Evolutionary conservation across 2,888 invertebrate species (phyloP), one percentile per base, ranked within the genome.

Genomic region (Erannis defoliaria): DNA sequence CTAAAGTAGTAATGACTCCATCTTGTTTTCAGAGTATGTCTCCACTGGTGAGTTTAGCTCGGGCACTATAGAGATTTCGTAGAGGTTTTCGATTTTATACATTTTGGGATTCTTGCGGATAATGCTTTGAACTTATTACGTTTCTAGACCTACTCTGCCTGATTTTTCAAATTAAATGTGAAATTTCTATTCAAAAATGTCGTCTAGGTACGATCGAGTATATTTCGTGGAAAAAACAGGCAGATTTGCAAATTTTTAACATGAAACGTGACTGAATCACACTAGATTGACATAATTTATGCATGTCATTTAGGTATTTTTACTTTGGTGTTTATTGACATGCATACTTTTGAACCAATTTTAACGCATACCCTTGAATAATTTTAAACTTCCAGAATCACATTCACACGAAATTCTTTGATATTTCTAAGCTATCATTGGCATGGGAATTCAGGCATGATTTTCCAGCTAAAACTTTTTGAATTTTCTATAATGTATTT

Each of bases 11-110:
- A 93, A 93, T 78, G 92, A 80, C 92, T 93, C 92, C 93, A 91
- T 89, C 66, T 91, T 92, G 84, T 91, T 93, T 93, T 93, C 93
- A 93, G 93, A 93, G 82, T 90, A 87, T 92, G 86, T 93, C 84
- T 87, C 93, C 87, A 93, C 93, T 75, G 93, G 93, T 93, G 93
- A 93, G 93, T 93, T 84, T 71, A 90, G 89, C 80, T 64, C 72
- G 78, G 81, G 88, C 90, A 91, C 89, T 76, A 81, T 46, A 46
- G 46, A 37, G 18, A 61, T 21, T 61, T 46, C 23, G 48, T 58
- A 67, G 62, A 49, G 12, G 37, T 50, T 38, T 59, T 55, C 31
- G 31, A 64, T 14, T 54, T 51, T 6, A 42, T 50, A 16, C 50
- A 38, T 42, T 48, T 55, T 55, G 38, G 50, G 49, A 38, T 45